Base-by-base conservation (phyloP, 2,113 vertebrate species). In the Varanus salvator region DNA sequence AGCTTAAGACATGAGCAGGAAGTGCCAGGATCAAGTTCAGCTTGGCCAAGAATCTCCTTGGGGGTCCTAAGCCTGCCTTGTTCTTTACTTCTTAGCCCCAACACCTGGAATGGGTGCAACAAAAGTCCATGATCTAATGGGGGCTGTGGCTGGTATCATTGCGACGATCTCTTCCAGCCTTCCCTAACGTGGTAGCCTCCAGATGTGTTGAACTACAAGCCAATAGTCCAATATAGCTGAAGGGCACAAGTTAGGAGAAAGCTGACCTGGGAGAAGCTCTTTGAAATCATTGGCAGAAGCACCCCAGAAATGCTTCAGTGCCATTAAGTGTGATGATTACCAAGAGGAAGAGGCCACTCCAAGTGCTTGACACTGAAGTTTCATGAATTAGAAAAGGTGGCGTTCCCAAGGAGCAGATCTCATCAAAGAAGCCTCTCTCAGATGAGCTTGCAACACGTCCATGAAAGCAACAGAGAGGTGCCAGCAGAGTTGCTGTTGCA, bases 351-450 rank as follows among this genome's bases (percentile, higher is more conserved):
- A 75, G 50, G 52, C 84, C 66, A 31, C 1, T 29, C 90, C 7
- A 78, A 54, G 27, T 89, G 34, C 3, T 50, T 90, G 92, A 85
- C 6, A 38, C 83, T 57, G 85, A 9, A 38, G 2, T 87, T 90
- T 64, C 85, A n/a, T 78, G 76, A n/a, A 87, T 75, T 3, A 68
- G 82, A 91, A 69, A 0, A 64, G 38, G 11, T 87, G 86, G 80
- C n/a, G 84, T 50, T 50, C 5, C 25, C 48, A 93, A 87, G 60
- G 34, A 90, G 86, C 1, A 9, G 64, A 44, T 80, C 23, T 91
- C 21, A 77, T 87, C 78, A 89, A 66, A 77, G 38, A 72, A 90
- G 81, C 21, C 64, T 31, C 50, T 90, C 77, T 91, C 52, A 75
- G n/a, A 6, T 90, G 64, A 54, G 76, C 88, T 25, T n/a, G 88